Evolutionary conservation across 2,888 invertebrate species (phyloP), one percentile per base, ranked within the genome.

Genomic region (Bellardia pandia): DNA sequence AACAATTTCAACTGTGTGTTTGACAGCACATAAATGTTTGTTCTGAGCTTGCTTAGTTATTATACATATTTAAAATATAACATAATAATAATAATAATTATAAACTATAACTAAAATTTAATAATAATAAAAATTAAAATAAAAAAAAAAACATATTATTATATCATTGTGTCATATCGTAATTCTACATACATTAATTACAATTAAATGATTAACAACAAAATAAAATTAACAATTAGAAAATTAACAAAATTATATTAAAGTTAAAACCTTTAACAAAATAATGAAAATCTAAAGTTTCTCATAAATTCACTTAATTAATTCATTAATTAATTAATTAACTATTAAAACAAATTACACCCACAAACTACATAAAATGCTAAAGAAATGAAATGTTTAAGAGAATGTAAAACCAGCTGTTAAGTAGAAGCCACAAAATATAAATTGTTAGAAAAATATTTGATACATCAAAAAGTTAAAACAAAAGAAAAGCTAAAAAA

Each of bases 121-220:
- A 45, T 45, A 40, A 37, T 51, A 76, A 53, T 37, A 53, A 77
- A 72, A 78, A 80, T 40, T 40, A 60, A 83, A 74, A 64, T 56
- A 58, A 62, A 48, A 56, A 45, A 62, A 62, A 60, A 62, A 68
- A 78, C 68, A 68, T 75, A 85, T 68, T 79, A 88, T 86, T 86
- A 92, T 92, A 92, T 92, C 92, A 93, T 92, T 93, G 93, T 93
- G 93, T 93, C 94, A 93, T 93, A 93, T 93, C 94, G 93, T 93
- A 93, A 92, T 93, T 92, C 87, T 80, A 80, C 62, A 76, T 92
- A 68, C 86, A 86, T 84, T 85, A 75, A 86, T 86, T 82, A 77
- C 84, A 90, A 90, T 88, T 89, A 75, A 78, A 86, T 87, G 82
- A 81, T 81, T 16, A 23, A 71, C 51, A 79, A 89, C 83, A 72